These are phyloP conservation scores for Drosophila oshimai DNA, from an alignment of 1,140 invertebrate species.

Conservation along the genomic window DNA sequence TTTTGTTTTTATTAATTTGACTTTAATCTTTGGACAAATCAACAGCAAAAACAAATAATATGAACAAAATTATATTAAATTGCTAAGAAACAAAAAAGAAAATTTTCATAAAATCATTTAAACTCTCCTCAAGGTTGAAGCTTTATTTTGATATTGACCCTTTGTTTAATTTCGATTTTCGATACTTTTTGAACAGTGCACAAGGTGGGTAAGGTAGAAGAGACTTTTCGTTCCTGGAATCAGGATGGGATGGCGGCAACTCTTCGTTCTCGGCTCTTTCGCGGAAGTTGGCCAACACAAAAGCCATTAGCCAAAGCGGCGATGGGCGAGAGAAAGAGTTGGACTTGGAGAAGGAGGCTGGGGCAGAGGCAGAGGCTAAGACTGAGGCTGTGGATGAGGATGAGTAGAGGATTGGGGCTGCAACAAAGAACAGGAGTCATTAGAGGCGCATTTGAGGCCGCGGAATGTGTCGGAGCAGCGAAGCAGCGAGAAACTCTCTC, in stretches of 20 bases:
- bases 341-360: not conserved
- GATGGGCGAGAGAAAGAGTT: conserved; percentile 12
- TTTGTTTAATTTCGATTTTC: not conserved
- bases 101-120: too few relatives aligned
- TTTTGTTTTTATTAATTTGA: too few relatives aligned
- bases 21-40: too few relatives aligned
- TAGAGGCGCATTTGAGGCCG: conserved; percentile 70
- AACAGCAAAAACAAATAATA: too few relatives aligned
- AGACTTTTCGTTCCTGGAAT: conserved; percentile 21
- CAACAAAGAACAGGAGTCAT: conserved; percentile 80
- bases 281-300: conserved; percentile 71
- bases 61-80: too few relatives aligned
- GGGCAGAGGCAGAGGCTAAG: conserved; percentile 1
- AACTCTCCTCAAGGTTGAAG: too few relatives aligned
- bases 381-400: not conserved
- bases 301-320: conserved; percentile 62
- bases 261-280: conserved; percentile 23
- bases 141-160: too few relatives aligned
- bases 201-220: not conserved
- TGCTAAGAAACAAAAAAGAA: too few relatives aligned
- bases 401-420: conserved; percentile 29
- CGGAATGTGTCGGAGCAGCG: conserved; percentile 61
- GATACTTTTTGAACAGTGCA: conserved; percentile 2
- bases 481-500: conserved; percentile 16
- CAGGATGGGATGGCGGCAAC: conserved; percentile 10